These are phyloP conservation scores for Dendrophyllia cribrosa DNA, from an alignment of 64 coral and sea anemone species.

Conservation along the genomic window DNA sequence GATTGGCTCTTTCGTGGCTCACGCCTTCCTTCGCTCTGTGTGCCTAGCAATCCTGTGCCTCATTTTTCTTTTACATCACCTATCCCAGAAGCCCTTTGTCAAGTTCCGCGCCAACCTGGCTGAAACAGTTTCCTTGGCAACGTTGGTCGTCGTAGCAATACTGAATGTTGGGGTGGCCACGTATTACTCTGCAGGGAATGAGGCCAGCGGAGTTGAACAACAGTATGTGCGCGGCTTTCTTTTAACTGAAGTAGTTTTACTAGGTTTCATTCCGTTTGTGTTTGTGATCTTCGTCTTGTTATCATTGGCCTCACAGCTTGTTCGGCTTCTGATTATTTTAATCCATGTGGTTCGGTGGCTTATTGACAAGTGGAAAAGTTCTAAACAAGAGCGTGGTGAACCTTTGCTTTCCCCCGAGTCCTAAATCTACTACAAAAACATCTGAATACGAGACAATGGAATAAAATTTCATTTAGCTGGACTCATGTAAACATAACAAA, in stretches of 20 bases:
- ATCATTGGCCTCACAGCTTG: background rate
- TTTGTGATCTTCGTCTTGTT: background rate
- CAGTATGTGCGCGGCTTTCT: background rate
- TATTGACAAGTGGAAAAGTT: background rate
- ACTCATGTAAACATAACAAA: no score
- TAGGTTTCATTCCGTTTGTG: background rate
- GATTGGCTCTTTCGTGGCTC: background rate
- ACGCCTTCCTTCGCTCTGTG: conserved; percentile 14
- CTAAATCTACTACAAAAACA: background rate
- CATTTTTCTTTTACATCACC: conserved; percentile 35
- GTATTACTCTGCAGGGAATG: background rate
- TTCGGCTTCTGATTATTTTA: background rate
- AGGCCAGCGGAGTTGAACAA: background rate
- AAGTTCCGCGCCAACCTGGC: background rate
- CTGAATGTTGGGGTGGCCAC: conserved; percentile 26
- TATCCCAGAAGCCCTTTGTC: conserved; percentile 4
- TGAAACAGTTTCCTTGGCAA: conserved; percentile 56
- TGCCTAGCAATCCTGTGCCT: conserved; percentile 8
- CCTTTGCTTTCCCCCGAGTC: background rate
- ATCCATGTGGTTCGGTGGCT: background rate
- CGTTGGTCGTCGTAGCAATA: conserved; percentile 36
- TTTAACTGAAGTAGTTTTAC: conserved; percentile 3
- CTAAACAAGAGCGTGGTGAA: background rate
- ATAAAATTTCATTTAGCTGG: no score
- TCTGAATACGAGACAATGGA: background rate